phyloP scores from a whole-genome alignment of 2,797 vertebrate genomes.

The Eupleurogrammus muticus region DNA sequence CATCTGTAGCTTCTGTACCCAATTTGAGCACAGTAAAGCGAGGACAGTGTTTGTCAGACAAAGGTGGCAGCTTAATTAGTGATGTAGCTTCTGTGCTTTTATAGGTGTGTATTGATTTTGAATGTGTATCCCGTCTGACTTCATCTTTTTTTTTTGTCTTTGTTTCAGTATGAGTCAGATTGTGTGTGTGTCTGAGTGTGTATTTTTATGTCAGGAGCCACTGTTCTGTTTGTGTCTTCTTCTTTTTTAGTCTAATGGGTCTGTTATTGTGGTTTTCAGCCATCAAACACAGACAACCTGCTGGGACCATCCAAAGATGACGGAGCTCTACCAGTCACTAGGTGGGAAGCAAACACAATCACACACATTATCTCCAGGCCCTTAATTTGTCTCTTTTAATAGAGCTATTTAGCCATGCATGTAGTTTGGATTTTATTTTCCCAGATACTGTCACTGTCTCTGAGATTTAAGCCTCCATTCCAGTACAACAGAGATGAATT shows the following conservation, averaged over 20 bases:
- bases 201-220: background rate
- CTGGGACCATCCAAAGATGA: conserved; percentile 99
- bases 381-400: background rate
- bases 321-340: conserved; percentile 95
- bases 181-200: background rate
- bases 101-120: background rate
- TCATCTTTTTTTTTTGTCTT: conserved; percentile 11
- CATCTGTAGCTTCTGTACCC: conserved; percentile 16
- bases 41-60: background rate
- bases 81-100: background rate
- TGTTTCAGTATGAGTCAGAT: background rate
- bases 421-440: background rate
- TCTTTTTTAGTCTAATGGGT: conserved; percentile 25
- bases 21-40: background rate
- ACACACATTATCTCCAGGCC: conserved; percentile 7
- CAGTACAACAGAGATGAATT: background rate
- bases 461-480: background rate
- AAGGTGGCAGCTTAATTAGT: conserved; percentile 7
- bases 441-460: background rate
- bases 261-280: conserved; percentile 77
- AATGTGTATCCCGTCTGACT: background rate
- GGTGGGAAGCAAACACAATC: conserved; percentile 80
- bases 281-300: conserved; percentile 97
- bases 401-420: background rate
- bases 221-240: conserved; percentile 21